These are phyloP conservation scores for Glyphotaelius pellucidus DNA, from an alignment of 2,888 invertebrate genomes.

Conservation along the genomic window DNA sequence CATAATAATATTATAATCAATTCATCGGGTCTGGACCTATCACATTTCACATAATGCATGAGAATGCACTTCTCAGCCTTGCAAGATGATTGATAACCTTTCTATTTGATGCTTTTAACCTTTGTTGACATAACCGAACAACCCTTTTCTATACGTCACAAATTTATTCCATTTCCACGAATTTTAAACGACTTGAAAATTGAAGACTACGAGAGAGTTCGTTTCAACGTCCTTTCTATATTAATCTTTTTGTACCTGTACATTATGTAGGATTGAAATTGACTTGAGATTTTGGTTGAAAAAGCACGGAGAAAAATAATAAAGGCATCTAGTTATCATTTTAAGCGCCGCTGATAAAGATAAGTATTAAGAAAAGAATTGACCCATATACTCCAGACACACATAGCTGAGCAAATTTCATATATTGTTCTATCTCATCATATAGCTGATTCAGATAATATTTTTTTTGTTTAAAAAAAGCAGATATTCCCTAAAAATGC, in stretches of 20 bases:
- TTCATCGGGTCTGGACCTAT: neutral
- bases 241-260: no score
- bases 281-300: neutral
- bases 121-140: neutral
- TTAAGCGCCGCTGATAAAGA: no score
- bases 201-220: neutral
- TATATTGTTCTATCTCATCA: neutral
- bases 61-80: neutral
- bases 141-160: neutral
- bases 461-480: neutral
- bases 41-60: neutral
- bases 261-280: no score
- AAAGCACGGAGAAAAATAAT: no score
- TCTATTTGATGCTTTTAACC: neutral
- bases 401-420: neutral
- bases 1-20: neutral
- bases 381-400: neutral
- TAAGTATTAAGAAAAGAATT: no score
- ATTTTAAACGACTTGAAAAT: neutral
- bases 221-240: neutral
- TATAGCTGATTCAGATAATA: neutral
- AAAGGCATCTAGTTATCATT: no score
- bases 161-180: neutral
- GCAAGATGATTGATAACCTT: neutral
- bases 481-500: no score